Percentiles rank a stretch among this genome's conserved stretches.
Evolutionary conservation across 2,113 vertebrate genomes (phyloP).

Genomic region (Agapornis roseicollis): DNA sequence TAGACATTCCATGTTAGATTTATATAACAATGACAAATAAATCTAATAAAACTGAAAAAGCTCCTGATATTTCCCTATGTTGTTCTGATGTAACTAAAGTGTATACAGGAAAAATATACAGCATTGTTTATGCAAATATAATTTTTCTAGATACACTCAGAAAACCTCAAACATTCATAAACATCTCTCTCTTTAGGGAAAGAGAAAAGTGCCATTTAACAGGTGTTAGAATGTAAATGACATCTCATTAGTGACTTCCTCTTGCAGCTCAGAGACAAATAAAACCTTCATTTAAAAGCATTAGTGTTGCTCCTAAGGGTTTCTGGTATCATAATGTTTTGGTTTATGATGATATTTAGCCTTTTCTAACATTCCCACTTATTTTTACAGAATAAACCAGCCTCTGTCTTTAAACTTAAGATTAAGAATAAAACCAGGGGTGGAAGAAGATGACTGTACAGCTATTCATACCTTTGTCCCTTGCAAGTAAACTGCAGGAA

Average conservation of each 20-base stretch:
- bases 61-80: constrained; percentile 39
- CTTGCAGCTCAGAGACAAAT: constrained; percentile 78
- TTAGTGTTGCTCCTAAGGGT: constrained; percentile 77
- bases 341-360: constrained; percentile 77
- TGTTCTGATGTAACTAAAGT: constrained; percentile 19
- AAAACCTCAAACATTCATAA: constrained; percentile 81
- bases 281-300: constrained; percentile 82
- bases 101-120: constrained; percentile 56
- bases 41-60: constrained; percentile 54
- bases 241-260: constrained; percentile 83
- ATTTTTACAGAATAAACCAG: constrained; percentile 73
- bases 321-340: constrained; percentile 79
- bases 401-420: constrained; percentile 61
- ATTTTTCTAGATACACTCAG: constrained; percentile 76
- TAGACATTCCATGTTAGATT: constrained; percentile 52
- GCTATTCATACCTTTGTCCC: not conserved
- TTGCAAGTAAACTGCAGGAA: not conserved
- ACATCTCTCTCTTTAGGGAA: constrained; percentile 81
- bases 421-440: constrained; percentile 28
- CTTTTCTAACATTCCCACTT: constrained; percentile 69
- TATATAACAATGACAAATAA: constrained; percentile 29
- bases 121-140: constrained; percentile 76
- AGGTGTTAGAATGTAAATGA: constrained; percentile 85
- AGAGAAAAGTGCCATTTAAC: constrained; percentile 83
- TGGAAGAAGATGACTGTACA: not conserved